Base-by-base conservation (phyloP, 2,888 invertebrate genomes). In the Panorpa germanica region DNA sequence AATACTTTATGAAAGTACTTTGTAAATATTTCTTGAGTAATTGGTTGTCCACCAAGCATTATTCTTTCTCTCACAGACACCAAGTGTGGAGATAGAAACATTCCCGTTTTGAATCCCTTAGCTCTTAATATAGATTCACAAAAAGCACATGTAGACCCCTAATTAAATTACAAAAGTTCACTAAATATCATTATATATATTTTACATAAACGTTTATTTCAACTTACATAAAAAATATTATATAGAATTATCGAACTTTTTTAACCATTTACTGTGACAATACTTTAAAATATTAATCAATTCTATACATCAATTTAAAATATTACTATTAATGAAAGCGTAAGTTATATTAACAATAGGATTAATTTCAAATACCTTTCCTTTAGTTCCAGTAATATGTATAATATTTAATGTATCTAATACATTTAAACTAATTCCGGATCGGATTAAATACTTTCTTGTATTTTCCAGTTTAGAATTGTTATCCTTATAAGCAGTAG, bases 41-140 rank as follows among this genome's bases (percentile, higher is more conserved):
- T 59, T 0, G 90, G 75, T 34, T 57, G 47, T 0, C 96, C 95
- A 52, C 83, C 70, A 29, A 99, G 70, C 8, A 82, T 66, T 34
- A 99, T 81, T 34, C 98, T 65, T 55, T 99, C 98, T 10, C 85
- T 64, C 1, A 88, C 88, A 20, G 78, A 77, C 4, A 95, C 64
- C 35, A 99, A 57, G 56, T 99, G 98, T 1, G 98, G 98, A 1
- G 96, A 98, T 28, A 88, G 88, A 52, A 71, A 96, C 49, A 98
- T 83, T 5, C 96, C 96, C 0, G 95, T 96, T 43, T 66, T 74
- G 45, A 69, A 71, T 3, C 90, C 90, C 47, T 82, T 73, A 14
- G 69, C 57, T 1, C 85, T 69, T 7, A 98, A 60, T 36, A 98
- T 82, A 1, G 78, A 71, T 52, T 98, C 98, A 39, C 76, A 71